These are phyloP conservation scores for Poeciliopsis turneri DNA, from an alignment of 2,797 vertebrate species.

Conservation along the genomic window DNA sequence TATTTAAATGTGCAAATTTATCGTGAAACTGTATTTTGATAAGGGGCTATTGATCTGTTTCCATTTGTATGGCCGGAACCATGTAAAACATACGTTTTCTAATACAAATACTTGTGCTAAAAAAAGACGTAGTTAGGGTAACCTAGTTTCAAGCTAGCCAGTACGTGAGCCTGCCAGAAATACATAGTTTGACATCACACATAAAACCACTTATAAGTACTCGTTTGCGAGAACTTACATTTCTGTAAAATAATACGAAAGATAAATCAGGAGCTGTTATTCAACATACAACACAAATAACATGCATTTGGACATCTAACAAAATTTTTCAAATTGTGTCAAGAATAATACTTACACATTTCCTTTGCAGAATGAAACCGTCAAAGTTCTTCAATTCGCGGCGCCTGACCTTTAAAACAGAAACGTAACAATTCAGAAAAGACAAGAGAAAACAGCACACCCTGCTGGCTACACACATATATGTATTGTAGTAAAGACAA, in stretches of 20 bases:
- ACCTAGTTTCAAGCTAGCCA: background rate
- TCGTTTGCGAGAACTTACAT: slow-evolving; percentile 5
- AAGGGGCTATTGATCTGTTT: background rate
- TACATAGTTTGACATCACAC: background rate
- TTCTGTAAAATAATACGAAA: background rate
- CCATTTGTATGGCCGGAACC: too few relatives aligned
- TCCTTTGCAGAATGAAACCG: slow-evolving; percentile 6
- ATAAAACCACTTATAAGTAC: background rate
- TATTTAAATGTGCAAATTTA: background rate
- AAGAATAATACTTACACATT: slow-evolving; percentile 70
- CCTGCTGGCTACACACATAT: slow-evolving; percentile 59
- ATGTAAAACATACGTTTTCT: background rate
- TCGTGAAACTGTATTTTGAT: background rate
- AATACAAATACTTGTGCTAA: background rate
- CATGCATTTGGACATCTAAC: background rate
- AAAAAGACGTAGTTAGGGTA: background rate
- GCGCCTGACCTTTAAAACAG: slow-evolving; percentile 58
- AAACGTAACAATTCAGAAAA: slow-evolving; percentile 41
- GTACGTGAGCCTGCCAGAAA: accelerated
- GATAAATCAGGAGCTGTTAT: background rate
- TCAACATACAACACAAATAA: slow-evolving; percentile 2
- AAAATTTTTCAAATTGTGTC: slow-evolving; percentile 7
- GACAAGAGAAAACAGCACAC: slow-evolving; percentile 60
- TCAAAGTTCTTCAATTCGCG: slow-evolving; percentile 23
- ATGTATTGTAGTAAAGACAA: slow-evolving; percentile 27